Evolutionary conservation across 1,140 invertebrate genomes (phyloP), one percentile per base, ranked within the genome.

Genomic region (Drosophila jambulina): DNA sequence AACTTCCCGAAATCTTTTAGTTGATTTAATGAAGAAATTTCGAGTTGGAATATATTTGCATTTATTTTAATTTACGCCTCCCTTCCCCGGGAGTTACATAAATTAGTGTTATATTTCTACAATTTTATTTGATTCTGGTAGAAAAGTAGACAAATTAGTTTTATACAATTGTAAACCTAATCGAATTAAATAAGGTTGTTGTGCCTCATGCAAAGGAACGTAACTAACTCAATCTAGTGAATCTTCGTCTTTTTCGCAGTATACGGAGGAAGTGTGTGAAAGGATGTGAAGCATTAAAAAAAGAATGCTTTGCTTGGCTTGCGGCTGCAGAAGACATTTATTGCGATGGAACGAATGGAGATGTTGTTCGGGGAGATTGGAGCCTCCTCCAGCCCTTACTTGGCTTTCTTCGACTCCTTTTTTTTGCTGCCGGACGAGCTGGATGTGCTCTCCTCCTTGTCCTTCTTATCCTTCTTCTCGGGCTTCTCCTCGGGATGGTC

Each of bases 401-500:
- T 92, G 17, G 75, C 82, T 75, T 92, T 92, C 27, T 92, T 92
- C 0, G 91, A 90, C 12, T 92, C 91, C 53, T 92, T 92, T 45
- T 92, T 92, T 71, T 92, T 92, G 72, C 60, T 85, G 76, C 70
- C 75, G 64, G 65, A 70, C 61, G 64, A 78, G 46, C 56, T 77
- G 53, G 49, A 54, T 12, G 53, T 74, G 58, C 53, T 46, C 42
- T 88, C 84, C 1, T 91, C 76, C 75, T 93, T 92, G 19, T 93
- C 76, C 74, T 93, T 92, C 58, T 88, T 91, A 42, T 93, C 91
- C 64, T 91, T 85, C 61, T 93, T 93, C 65, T 94, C 92, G 1
- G 92, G 70, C 57, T 91, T 91, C 49, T 93, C 93, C 61, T 94
- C 93, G 32, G 95, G 95, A 93, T 95, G 94, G 93, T 96, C 95